Evolutionary conservation across 2,888 invertebrate species (phyloP).

Genomic region (Teinopalpus imperialis): DNA sequence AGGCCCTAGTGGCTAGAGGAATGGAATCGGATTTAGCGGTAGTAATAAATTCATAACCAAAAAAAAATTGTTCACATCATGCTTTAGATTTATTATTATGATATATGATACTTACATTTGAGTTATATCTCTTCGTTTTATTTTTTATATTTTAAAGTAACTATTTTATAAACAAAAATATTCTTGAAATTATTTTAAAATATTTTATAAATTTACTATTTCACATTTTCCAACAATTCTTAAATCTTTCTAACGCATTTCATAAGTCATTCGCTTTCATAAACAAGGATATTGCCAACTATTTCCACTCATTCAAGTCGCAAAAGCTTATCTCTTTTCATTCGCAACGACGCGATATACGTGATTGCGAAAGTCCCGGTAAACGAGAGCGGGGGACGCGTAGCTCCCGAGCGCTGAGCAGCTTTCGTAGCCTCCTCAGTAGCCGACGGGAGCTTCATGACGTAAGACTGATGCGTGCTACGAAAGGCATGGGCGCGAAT

Average conservation of each 20-base stretch:
- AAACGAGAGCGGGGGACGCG: conserved; percentile 11
- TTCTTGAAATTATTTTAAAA: no score
- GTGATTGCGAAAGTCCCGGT: conserved; percentile 14
- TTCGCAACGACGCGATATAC: conserved; percentile 2
- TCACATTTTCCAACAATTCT: no score
- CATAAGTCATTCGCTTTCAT: conserved; percentile 14
- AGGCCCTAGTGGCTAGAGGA: no score
- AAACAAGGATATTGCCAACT: conserved; percentile 18
- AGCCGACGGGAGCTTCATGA: conserved; percentile 16
- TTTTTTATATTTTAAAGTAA: no score
- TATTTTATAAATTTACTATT: no score
- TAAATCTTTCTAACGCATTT: background rate
- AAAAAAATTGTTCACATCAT: no score
- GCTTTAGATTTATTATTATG: no score
- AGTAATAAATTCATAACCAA: no score
- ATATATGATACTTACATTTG: no score
- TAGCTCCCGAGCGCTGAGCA: conserved; percentile 4
- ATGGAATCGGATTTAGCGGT: no score
- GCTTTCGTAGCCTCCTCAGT: conserved; percentile 18
- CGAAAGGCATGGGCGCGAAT: conserved; percentile 16
- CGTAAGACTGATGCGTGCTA: background rate
- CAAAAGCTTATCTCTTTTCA: conserved; percentile 15
- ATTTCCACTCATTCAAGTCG: conserved; percentile 10
- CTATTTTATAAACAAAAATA: no score
- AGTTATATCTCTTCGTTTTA: no score